Conservation (phyloP, 2,113 vertebrate genomes). For the Ammodytes dubius region DNA sequence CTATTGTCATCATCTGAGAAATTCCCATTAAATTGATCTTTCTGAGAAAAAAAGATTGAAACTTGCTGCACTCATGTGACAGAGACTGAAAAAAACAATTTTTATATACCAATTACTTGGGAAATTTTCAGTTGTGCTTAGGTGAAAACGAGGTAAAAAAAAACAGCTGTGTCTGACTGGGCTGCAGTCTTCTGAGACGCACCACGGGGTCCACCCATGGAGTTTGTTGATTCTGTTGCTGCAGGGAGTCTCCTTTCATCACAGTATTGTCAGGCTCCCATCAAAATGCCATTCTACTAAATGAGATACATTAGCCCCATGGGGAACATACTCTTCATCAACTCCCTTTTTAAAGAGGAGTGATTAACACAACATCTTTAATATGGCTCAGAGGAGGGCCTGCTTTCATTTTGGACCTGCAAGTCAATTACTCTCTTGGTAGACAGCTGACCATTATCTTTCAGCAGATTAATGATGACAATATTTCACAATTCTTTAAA, state of each 20-base stretch:
- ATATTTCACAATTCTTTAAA: conserved; percentile 35
- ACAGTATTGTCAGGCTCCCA: conserved; percentile 52
- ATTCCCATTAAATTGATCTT: conserved; percentile 5
- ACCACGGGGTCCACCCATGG: not conserved
- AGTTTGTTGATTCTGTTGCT: conserved; percentile 26
- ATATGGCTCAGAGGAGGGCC: conserved; percentile 23
- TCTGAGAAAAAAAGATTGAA: not conserved
- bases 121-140: not conserved
- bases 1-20: conserved; percentile 10
- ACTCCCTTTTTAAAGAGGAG: conserved; percentile 51
- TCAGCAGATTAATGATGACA: conserved; percentile 19
- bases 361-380: conserved; percentile 64
- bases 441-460: conserved; percentile 46
- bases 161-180: not conserved
- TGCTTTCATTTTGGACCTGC: conserved; percentile 42
- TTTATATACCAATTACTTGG: not conserved
- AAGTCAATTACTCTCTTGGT: conserved; percentile 39
- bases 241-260: conserved; percentile 27
- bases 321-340: conserved; percentile 52
- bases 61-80: not conserved
- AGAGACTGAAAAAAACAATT: not conserved
- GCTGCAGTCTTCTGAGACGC: conserved; percentile 3
- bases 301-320: conserved; percentile 66
- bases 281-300: conserved; percentile 72
- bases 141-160: not conserved